Evolutionary conservation across 2,113 vertebrate species (phyloP), one percentile per base, ranked within the genome.

Genomic region (Eulemur macaco): DNA sequence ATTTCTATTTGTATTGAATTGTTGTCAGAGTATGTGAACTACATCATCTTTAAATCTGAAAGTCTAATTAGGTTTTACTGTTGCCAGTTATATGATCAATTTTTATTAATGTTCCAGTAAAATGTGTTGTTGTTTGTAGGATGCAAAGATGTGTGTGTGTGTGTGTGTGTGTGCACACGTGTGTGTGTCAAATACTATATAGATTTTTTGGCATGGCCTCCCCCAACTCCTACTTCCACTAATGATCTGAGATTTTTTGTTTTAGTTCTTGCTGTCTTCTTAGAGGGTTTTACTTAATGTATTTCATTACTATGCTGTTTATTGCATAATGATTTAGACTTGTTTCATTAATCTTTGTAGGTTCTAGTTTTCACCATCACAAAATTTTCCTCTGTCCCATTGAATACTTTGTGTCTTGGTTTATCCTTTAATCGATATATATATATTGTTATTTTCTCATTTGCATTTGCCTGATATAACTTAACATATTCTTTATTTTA

Each of bases 1-100:
- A 64, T 84, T 96, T 95, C 13, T 76, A 50, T 87, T 93, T 87
- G 47, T 83, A 69, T 56, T 93, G 31, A 5, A 34, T 60, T 93
- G 18, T n/a, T 74, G 27, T 71, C 73, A 95, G 52, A 17, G 7
- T 77, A 81, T 86, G 17, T 89, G 45, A 91, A 85, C 47, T 45
- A 39, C n/a, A 73, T 86, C 21, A 63, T 76, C 34, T 94, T 93
- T 81, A 82, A 81, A 89, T 81, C n/a, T 84, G 12, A 95, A 20
- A 50, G 17, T 69, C 23, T 95, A 47, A 66, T 73, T 96, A 86
- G 25, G 17, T 86, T 94, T 81, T 64, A 63, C 12, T 63, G 12
- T 68, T 8, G 34, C 11, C 13, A 76, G 34, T 15, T 89, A 66
- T 42, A 25, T 21, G 64, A 95, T 63, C 34, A 86, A 14, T 64